Percentiles rank a stretch among this genome's conserved stretches.
Conservation (phyloP, 2,797 vertebrate species). For the Jordanella pulchra region DNA sequence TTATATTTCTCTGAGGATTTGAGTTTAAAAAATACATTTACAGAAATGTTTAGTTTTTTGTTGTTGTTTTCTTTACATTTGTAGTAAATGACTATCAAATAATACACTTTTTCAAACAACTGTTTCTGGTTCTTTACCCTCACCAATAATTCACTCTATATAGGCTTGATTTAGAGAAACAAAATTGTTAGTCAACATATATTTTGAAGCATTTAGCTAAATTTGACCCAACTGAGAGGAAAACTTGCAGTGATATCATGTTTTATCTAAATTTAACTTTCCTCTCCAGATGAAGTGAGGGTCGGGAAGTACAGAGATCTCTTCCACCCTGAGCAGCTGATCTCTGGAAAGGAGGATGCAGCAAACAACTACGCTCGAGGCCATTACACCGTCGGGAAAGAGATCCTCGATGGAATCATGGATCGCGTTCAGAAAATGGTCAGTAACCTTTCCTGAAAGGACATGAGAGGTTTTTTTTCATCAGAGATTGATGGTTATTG, state of each 20-base stretch:
- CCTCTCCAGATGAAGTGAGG: conserved; percentile 84
- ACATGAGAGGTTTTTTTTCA: neutral
- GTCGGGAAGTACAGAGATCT: conserved; percentile 82
- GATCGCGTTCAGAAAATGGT: conserved; percentile 81
- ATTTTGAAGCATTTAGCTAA: neutral
- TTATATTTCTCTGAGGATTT: neutral
- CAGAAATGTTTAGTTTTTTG: too few species aligned
- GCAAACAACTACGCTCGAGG: conserved; percentile 83
- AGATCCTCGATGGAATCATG: conserved; percentile 77
- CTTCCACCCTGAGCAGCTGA: conserved; percentile 90
- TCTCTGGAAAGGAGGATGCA: conserved; percentile 81
- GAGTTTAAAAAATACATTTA: too few species aligned
- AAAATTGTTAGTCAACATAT: neutral
- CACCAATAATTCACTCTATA: neutral
- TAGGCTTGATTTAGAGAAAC: neutral
- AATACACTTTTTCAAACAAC: too few species aligned
- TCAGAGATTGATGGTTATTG: neutral
- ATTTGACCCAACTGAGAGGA: neutral
- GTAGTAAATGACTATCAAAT: too few species aligned
- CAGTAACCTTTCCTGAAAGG: conserved; percentile 12
- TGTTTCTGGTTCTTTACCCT: too few species aligned
- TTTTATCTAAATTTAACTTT: neutral
- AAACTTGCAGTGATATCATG: neutral
- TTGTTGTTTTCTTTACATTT: too few species aligned
- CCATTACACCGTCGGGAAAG: conserved; percentile 80